Evolutionary conservation across 2,888 invertebrate genomes (phyloP).

Genomic region (Steromphala cineraria): DNA sequence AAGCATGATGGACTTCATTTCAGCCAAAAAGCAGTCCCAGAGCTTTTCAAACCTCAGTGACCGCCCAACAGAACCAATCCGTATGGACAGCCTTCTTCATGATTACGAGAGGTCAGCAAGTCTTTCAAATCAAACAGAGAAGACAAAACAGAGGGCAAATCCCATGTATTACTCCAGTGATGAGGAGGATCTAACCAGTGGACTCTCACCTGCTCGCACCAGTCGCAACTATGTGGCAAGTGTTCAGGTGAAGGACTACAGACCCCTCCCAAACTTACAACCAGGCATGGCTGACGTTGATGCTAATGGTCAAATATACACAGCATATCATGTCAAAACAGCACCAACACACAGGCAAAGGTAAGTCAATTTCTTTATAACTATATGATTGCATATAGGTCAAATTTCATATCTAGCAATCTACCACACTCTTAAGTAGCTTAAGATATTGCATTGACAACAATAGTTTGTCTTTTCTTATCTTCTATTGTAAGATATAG

Average conservation of each 20-base stretch:
- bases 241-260: constrained; percentile 45
- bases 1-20: background rate
- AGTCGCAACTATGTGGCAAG: constrained; percentile 36
- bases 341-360: background rate
- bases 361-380: background rate
- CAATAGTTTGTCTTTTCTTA: too few relatives aligned
- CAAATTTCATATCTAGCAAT: too few relatives aligned
- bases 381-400: background rate
- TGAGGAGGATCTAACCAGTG: constrained; percentile 29
- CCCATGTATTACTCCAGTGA: constrained; percentile 39
- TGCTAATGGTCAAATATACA: background rate
- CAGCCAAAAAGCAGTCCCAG: background rate
- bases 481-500: too few relatives aligned
- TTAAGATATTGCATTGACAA: too few relatives aligned
- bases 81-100: constrained; percentile 3
- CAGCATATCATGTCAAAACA: background rate
- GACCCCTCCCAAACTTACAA: constrained; percentile 28
- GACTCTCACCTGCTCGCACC: constrained; percentile 11
- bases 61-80: background rate
- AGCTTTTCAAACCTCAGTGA: background rate
- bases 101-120: background rate
- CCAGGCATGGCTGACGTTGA: background rate
- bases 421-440: too few relatives aligned
- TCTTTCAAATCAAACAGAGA: background rate
- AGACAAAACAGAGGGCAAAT: constrained; percentile 25